Evolutionary conservation across 2,797 vertebrate species (phyloP).

Genomic region (Buphagus erythrorhynchus): DNA sequence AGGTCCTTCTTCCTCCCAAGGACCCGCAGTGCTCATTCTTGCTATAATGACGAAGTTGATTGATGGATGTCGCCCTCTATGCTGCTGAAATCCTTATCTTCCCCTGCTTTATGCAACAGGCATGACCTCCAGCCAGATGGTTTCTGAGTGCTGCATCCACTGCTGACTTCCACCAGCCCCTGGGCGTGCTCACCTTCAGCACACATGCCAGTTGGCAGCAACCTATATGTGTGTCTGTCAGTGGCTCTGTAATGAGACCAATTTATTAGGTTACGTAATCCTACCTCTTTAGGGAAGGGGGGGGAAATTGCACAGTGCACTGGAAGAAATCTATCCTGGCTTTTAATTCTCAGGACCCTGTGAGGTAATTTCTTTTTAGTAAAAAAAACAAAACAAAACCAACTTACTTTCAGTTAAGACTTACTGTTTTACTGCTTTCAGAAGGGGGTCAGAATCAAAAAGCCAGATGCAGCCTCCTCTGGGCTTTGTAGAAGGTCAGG

Average conservation of each 20-base stretch:
- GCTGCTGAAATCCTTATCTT: constrained; percentile 72
- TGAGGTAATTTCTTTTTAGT: constrained; percentile 22
- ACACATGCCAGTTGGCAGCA: constrained; percentile 82
- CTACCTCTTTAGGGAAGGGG: constrained; percentile 68
- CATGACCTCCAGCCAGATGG: constrained; percentile 70
- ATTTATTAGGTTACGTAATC: constrained; percentile 91
- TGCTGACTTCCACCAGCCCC: constrained; percentile 20
- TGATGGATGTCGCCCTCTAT: constrained; percentile 72
- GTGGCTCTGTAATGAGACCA: constrained; percentile 91
- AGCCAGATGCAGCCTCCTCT: background rate
- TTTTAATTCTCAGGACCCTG: constrained; percentile 28
- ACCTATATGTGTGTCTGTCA: constrained; percentile 93
- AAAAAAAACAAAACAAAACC: background rate
- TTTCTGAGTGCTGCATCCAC: constrained; percentile 52
- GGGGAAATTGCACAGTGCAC: background rate
- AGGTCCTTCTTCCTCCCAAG: constrained; percentile 46
- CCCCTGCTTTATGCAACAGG: constrained; percentile 62
- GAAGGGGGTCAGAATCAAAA: background rate
- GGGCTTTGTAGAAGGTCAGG: background rate
- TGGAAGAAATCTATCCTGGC: constrained; percentile 2
- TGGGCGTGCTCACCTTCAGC: constrained; percentile 38
- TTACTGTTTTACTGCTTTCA: background rate
- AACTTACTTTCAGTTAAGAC: background rate
- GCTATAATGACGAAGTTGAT: constrained; percentile 76
- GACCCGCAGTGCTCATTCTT: constrained; percentile 55